Evolutionary conservation across 2,113 vertebrate species (phyloP).

Genomic region (Ceuthmochares aereus): DNA sequence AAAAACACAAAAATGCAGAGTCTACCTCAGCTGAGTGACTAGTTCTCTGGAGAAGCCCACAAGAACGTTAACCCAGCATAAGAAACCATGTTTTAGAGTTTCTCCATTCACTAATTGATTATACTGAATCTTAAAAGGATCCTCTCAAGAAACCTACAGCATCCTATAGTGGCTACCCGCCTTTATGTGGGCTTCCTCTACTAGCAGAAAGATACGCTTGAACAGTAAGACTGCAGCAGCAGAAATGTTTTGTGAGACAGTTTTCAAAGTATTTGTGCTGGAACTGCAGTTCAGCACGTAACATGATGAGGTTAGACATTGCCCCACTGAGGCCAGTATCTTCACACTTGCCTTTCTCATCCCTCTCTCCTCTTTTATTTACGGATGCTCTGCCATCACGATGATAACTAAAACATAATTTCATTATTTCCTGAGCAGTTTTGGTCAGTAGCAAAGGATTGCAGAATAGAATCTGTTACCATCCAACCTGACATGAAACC

Average conservation of each 20-base stretch:
- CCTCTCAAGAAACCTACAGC: neutral
- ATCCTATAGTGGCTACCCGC: neutral
- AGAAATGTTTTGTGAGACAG: neutral
- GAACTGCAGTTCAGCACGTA: rapidly evolving
- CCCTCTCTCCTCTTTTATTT: neutral
- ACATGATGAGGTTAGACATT: rapidly evolving
- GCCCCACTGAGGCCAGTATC: neutral
- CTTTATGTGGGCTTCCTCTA: neutral
- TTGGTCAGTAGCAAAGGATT: neutral
- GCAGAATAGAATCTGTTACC: neutral
- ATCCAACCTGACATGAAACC: neutral
- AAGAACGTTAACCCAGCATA: neutral
- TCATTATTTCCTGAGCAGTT: neutral
- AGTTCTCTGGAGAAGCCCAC: neutral
- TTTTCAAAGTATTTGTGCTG: neutral
- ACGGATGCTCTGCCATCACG: neutral
- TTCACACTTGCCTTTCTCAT: neutral
- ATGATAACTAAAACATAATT: neutral
- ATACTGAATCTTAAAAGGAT: neutral
- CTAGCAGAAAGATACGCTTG: neutral
- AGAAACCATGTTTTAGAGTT: neutral
- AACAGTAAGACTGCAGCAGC: neutral
- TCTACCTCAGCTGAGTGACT: neutral
- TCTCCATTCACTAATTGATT: neutral
- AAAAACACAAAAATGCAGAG: neutral